Evolutionary conservation across 2,888 invertebrate species (phyloP), one percentile per base, ranked within the genome.

Genomic region (Eurytoma adleriae): DNA sequence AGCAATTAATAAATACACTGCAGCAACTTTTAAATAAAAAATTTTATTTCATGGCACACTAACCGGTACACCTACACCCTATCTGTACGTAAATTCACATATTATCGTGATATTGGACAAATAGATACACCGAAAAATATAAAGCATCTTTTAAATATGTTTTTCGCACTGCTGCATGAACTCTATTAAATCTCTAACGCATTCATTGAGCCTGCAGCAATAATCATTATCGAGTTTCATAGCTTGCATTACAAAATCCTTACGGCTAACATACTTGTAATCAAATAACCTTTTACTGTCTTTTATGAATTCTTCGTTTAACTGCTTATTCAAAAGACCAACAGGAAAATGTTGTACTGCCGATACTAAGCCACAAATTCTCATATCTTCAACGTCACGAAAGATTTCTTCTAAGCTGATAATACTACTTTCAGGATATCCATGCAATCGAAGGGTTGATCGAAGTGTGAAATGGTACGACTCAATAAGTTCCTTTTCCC

Each of bases 311-410:
- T 70, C 27, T 10, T 3, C 16, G 0, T 69, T n/a, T 18, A 57
- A 14, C 16, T 66, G 27, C n/a, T 57, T 64, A 52, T 18, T 50
- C 62, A 73, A 59, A 1, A 69, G 50, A 5, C 16, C 64, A 4
- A 79, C 57, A 2, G 79, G 79, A 13, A 67, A 69, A 24, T 54
- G 56, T 27, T 79, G 74, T 1, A 62, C 79, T 2, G 74, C 74
- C 5, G 48, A 12, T 13, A 70, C 73, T 1, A 74, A 18, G 3
- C 74, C 79, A 2, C 48, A 69, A 10, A 79, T 74, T n/a, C 62
- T 57, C 18, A 24, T 64, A 3, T 69, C 69, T 12, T 69, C 64
- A 1, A 48, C 7, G 18, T 69, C 74, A 3, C 20, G 1, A 0
- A 48, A 27, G 1, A 69, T 14, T 16, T 74, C 57, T 3, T 27